Percentiles rank a stretch among this genome's conserved stretches.
Conservation (phyloP, 2,113 vertebrate genomes). For the Himantopus leucocephalus region DNA sequence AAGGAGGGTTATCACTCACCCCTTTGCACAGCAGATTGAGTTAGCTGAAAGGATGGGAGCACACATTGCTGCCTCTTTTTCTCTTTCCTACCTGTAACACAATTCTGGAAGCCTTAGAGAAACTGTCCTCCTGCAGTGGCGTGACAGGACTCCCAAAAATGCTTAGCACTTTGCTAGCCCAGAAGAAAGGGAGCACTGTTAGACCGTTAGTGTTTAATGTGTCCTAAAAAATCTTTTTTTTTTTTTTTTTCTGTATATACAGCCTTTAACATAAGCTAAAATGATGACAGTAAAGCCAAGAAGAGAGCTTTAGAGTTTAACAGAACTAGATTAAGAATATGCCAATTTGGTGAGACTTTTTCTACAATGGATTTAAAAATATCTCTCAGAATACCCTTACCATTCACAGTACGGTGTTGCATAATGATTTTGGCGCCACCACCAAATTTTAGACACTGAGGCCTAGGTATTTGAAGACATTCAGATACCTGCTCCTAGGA, state of each 20-base stretch:
- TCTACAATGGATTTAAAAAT: background rate
- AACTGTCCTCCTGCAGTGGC: background rate
- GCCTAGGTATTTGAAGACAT: background rate
- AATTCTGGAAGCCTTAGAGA: background rate
- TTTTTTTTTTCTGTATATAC: background rate
- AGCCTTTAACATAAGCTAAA: background rate
- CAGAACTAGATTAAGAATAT: background rate
- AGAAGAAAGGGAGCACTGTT: background rate
- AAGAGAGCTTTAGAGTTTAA: background rate
- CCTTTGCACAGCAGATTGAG: background rate
- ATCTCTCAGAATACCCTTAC: background rate
- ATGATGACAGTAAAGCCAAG: background rate
- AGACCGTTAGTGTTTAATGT: background rate
- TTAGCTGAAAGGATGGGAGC: background rate
- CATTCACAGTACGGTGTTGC: background rate
- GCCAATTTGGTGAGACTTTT: background rate
- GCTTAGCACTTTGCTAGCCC: background rate
- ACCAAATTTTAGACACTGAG: background rate
- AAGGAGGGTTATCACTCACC: rapidly evolving
- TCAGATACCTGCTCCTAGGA: background rate
- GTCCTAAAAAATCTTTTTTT: background rate
- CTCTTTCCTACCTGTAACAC: background rate
- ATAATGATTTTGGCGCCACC: background rate
- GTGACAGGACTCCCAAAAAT: background rate
- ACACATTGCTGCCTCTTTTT: background rate